phyloP scores from a whole-genome alignment of 2,888 invertebrate genomes.

The Chalcosyrphus nemorum region DNA sequence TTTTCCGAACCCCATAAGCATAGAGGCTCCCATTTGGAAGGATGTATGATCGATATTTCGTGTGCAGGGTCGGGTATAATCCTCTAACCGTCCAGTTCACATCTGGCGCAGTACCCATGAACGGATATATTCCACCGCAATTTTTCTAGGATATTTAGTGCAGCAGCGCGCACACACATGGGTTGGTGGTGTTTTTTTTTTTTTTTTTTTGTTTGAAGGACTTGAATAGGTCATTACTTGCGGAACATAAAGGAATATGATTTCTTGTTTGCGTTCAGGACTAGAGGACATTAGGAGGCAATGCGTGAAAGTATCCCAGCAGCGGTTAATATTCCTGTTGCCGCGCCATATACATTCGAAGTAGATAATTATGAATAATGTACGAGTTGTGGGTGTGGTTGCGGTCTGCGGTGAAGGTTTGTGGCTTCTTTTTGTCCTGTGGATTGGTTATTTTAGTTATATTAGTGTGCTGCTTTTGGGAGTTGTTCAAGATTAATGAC shows the following conservation, averaged over 20 bases:
- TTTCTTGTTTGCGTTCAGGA: constrained; percentile 18
- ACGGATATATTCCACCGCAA: neutral
- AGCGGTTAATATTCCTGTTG: constrained; percentile 12
- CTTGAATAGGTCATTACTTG: constrained; percentile 28
- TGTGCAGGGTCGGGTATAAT: neutral
- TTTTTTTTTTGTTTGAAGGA: neutral
- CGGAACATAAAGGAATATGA: constrained; percentile 19
- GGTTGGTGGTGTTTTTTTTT: neutral
- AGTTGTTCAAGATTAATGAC: constrained; percentile 32
- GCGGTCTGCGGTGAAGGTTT: neutral
- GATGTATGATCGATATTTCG: constrained; percentile 38
- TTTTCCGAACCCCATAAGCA: neutral
- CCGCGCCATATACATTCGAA: neutral
- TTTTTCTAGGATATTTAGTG: neutral
- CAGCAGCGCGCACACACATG: constrained; percentile 8
- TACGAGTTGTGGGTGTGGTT: constrained; percentile 1
- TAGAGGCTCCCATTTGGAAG: neutral
- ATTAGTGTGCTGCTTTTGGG: neutral
- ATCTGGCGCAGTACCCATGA: constrained; percentile 1
- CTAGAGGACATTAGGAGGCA: neutral
- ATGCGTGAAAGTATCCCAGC: neutral
- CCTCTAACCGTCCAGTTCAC: neutral
- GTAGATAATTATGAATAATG: constrained; percentile 53
- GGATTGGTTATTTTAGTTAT: neutral
- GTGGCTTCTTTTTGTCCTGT: neutral